phyloP scores from a whole-genome alignment of 1,140 invertebrate genomes.

The Octopus bimaculoides region DNA sequence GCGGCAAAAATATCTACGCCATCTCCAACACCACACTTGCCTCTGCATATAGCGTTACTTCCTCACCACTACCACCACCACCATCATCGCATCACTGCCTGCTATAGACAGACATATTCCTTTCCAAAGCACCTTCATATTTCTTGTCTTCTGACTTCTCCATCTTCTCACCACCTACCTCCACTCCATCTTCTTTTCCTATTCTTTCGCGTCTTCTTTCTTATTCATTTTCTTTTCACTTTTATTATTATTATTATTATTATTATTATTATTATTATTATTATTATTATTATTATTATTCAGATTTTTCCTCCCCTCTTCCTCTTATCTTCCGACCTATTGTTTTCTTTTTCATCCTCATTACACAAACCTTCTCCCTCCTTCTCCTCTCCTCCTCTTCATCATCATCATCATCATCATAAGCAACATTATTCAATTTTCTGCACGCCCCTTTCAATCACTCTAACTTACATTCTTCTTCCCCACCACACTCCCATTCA shows the following conservation, averaged over 20 bases:
- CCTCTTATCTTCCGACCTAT: background rate
- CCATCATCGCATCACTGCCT: no score
- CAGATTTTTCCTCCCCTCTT: background rate
- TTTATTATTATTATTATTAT: slow-evolving; percentile 2
- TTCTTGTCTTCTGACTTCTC: no score
- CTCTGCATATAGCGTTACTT: no score
- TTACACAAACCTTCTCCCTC: background rate
- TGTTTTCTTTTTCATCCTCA: background rate
- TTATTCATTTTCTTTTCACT: background rate
- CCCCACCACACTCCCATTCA: background rate
- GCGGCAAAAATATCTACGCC: background rate
- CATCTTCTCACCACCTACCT: no score
- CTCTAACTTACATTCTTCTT: background rate
- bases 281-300: background rate
- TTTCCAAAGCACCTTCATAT: no score
- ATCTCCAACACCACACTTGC: background rate
- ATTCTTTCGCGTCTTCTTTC: background rate
- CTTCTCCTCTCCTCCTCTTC: background rate
- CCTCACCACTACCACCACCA: no score
- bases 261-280: background rate
- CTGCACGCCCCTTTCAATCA: background rate
- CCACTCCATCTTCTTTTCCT: background rate
- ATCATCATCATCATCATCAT: background rate
- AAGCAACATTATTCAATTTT: background rate
- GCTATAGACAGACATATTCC: no score